Conservation (phyloP, 2,797 vertebrate genomes). For the Galago senegalensis region DNA sequence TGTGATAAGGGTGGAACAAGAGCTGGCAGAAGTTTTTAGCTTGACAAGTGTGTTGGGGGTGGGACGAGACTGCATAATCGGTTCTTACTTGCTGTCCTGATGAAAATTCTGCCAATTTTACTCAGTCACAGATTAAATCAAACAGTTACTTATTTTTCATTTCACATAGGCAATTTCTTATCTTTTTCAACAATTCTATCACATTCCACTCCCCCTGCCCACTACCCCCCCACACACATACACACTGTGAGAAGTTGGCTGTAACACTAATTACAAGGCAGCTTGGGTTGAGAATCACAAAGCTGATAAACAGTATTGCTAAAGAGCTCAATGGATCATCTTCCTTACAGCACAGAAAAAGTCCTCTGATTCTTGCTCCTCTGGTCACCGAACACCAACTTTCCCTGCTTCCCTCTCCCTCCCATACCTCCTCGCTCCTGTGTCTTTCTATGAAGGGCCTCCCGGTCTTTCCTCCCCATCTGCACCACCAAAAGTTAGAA, state of each 20-base stretch:
- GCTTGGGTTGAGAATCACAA: background rate
- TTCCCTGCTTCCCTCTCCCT: background rate
- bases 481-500: background rate
- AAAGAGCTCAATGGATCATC: background rate
- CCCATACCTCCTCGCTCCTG: background rate
- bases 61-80: background rate
- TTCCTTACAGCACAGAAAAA: background rate
- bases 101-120: slow-evolving; percentile 45
- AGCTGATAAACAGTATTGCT: background rate
- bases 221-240: background rate
- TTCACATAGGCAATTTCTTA: background rate
- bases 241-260: background rate
- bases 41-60: background rate
- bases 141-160: background rate
- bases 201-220: background rate
- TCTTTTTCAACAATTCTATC: slow-evolving; percentile 4
- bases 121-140: background rate
- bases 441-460: background rate
- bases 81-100: background rate
- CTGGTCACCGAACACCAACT: background rate
- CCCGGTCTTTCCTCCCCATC: background rate
- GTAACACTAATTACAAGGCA: background rate
- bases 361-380: background rate
- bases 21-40: background rate
- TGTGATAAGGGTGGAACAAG: background rate